Conservation (phyloP, 2,888 invertebrate genomes). For the Apotomis capreana region DNA sequence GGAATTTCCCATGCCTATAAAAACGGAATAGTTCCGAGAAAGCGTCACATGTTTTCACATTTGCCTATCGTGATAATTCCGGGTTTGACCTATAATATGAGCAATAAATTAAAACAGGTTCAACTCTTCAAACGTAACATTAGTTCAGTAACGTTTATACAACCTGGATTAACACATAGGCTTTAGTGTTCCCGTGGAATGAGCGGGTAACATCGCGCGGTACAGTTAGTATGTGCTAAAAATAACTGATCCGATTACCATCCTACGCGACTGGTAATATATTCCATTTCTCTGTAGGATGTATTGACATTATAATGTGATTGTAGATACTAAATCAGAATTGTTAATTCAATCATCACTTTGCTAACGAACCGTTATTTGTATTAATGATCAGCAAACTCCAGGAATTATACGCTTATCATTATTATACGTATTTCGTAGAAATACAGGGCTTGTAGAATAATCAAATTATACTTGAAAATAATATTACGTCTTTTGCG, state of each 20-base stretch:
- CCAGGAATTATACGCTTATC: background rate
- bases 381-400: slow-evolving; percentile 38
- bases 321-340: slow-evolving; percentile 22
- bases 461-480: slow-evolving; percentile 2
- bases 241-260: background rate
- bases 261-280: background rate
- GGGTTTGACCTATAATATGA: too few relatives aligned
- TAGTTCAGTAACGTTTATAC: too few relatives aligned
- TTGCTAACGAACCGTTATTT: slow-evolving; percentile 36
- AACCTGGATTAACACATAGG: too few relatives aligned
- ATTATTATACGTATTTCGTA: background rate
- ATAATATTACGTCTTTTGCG: background rate
- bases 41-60: background rate
- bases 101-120: too few relatives aligned
- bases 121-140: too few relatives aligned
- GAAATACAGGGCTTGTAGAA: slow-evolving; percentile 3
- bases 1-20: slow-evolving; percentile 9
- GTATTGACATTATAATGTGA: slow-evolving; percentile 18
- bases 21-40: background rate
- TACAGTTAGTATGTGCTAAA: background rate
- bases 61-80: too few relatives aligned
- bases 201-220: too few relatives aligned
- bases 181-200: too few relatives aligned
- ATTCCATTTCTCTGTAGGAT: slow-evolving; percentile 14
- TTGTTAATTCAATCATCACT: slow-evolving; percentile 32